Percentiles rank a stretch among this genome's conserved stretches.
Conservation (phyloP, 2,113 vertebrate genomes). For the Sisor rabdophorus region DNA sequence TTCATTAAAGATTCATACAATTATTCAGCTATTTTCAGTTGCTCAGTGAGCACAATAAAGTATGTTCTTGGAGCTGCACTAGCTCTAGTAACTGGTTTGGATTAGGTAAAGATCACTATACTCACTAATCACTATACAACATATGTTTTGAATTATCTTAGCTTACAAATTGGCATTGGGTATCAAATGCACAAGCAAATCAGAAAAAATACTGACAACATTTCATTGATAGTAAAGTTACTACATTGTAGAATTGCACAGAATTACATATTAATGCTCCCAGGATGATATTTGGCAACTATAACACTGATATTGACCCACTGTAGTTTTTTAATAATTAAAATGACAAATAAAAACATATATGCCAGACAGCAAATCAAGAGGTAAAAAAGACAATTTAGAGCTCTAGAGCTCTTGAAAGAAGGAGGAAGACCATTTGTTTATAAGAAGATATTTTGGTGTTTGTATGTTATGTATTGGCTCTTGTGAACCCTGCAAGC, state of each 20-base stretch:
- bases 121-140: conserved; percentile 59
- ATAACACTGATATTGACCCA: conserved; percentile 4
- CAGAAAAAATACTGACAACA: conserved; percentile 40
- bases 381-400: no score
- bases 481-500: conserved; percentile 7
- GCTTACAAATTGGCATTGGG: conserved; percentile 51
- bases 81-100: conserved; percentile 48
- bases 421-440: neutral
- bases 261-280: neutral
- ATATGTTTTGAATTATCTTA: conserved; percentile 49
- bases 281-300: neutral
- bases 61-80: neutral
- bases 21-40: neutral
- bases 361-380: no score
- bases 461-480: conserved; percentile 8
- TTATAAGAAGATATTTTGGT: conserved; percentile 27
- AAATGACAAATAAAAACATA: no score
- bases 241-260: neutral
- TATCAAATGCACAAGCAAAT: conserved; percentile 54
- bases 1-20: neutral
- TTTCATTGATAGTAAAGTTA: conserved; percentile 29
- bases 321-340: conserved; percentile 3
- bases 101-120: conserved; percentile 59
- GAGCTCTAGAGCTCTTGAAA: neutral
- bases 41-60: neutral